Base-by-base conservation (phyloP, 2,797 vertebrate species). In the Acrocephalus scirpaceus region DNA sequence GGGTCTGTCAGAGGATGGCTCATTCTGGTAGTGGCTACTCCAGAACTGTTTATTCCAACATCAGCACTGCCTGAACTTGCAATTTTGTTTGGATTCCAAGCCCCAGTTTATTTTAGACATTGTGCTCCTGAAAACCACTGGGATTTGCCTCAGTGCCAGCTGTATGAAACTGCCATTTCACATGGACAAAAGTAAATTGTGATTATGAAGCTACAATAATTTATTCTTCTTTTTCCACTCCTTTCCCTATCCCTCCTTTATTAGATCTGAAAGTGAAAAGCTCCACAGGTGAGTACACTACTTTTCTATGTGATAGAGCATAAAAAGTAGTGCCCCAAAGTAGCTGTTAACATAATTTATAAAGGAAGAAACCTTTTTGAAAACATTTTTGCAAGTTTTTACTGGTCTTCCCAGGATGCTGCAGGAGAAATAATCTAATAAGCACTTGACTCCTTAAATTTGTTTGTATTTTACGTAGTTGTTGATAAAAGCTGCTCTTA, bases 231-330 rank as follows among this genome's bases (percentile, higher is more conserved):
- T 90, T 54, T 89, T 53, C 56, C 11, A 40, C 26, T 14, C 48
- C 19, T 4, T 82, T 72, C 47, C 45, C 36, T 71, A 20, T 64
- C 9, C 4, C 8, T 75, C 15, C 25, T 78, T 57, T 48, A 67
- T 74, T 82, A 97, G 95, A 93, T 64, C 57, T 95, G 86, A 74
- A 40, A 90, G 97, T 83, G 79, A 97, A 96, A 87, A 96, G 74
- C 44, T 95, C 80, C 40, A 80, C 73, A 86, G 96, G 93, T 97
- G 36, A 93, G 95, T 96, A 74, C 20, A 47, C 26, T 34, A 9
- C 60, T 61, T 82, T 10, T 15, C 10, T 53, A 19, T 83, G 14
- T 60, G 14, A 69, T 42, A 76, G 45, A 72, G 32, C 30, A 60
- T 30, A 32, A 73, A 58, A 67, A 57, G 16, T 38, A 3, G 20